Evolutionary conservation across 2,113 vertebrate genomes (phyloP).

Genomic region (Heloderma charlesbogerti): DNA sequence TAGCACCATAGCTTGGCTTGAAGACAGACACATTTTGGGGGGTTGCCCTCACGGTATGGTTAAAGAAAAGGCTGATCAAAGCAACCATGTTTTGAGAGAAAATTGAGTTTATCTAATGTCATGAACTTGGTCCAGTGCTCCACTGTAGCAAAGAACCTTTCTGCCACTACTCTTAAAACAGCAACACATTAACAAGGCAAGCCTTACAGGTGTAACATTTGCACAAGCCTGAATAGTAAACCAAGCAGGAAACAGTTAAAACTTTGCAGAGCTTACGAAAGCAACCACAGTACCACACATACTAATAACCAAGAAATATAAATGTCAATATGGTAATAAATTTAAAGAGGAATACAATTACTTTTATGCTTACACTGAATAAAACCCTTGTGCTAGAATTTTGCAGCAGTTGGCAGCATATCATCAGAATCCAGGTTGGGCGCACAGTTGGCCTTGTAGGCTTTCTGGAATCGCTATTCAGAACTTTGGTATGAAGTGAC

Average conservation of each 20-base stretch:
- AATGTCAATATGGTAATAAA: constrained; percentile 57
- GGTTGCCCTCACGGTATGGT: constrained; percentile 8
- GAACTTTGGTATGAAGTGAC: constrained; percentile 9
- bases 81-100: neutral
- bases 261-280: constrained; percentile 39
- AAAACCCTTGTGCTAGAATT: constrained; percentile 68
- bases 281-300: constrained; percentile 36
- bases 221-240: constrained; percentile 1
- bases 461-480: neutral
- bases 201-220: neutral
- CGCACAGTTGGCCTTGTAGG: constrained; percentile 31
- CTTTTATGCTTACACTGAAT: constrained; percentile 57
- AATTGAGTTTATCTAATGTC: neutral
- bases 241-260: constrained; percentile 62
- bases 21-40: neutral
- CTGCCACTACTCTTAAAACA: constrained; percentile 5
- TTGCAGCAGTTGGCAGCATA: constrained; percentile 50
- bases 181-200: neutral
- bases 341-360: constrained; percentile 58
- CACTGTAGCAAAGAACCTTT: neutral
- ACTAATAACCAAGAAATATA: constrained; percentile 60
- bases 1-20: neutral
- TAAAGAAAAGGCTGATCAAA: constrained; percentile 3
- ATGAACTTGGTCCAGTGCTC: neutral
- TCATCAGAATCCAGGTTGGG: constrained; percentile 37